A percentile compares a stretch with the other conserved stretches of the same genome.
phyloP scores from a whole-genome alignment of 2,113 vertebrate species.

The Crotalus tigris region DNA sequence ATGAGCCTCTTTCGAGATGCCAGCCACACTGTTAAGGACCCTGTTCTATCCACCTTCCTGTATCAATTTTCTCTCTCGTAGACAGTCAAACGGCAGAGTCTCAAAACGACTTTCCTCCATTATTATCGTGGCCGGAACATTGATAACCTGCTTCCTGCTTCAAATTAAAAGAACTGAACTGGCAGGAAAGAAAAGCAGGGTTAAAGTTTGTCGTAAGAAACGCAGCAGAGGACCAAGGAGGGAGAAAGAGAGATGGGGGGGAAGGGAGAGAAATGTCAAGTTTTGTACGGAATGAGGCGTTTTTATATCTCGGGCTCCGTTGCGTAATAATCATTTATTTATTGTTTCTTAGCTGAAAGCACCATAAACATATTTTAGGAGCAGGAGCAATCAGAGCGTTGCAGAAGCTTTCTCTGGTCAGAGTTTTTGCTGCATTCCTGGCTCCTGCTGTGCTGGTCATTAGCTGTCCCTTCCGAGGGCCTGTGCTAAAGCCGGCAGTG shows the following conservation, averaged over 20 bases:
- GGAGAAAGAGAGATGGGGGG: neutral
- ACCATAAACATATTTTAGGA: neutral
- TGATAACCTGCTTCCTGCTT: neutral
- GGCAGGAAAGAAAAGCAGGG: neutral
- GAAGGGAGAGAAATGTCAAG: neutral
- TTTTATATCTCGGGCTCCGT: neutral
- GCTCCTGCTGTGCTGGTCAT: neutral
- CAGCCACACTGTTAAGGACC: neutral
- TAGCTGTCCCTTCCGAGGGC: neutral
- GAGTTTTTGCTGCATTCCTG: neutral
- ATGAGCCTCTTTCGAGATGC: neutral
- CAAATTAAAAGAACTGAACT: neutral
- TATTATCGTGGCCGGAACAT: neutral
- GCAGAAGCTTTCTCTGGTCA: slow-evolving; percentile 28
- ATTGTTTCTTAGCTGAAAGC: slow-evolving; percentile 21
- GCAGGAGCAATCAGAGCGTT: slow-evolving; percentile 5
- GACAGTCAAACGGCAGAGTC: neutral
- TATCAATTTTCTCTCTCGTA: neutral
- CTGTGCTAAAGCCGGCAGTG: neutral
- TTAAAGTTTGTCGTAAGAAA: neutral
- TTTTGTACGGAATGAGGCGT: neutral
- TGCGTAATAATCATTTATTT: neutral
- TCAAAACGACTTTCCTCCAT: accelerated
- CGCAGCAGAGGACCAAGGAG: neutral
- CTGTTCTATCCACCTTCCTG: neutral